Evolutionary conservation across 2,888 invertebrate species (phyloP).

Genomic region (Hydroisotoma schaefferi): DNA sequence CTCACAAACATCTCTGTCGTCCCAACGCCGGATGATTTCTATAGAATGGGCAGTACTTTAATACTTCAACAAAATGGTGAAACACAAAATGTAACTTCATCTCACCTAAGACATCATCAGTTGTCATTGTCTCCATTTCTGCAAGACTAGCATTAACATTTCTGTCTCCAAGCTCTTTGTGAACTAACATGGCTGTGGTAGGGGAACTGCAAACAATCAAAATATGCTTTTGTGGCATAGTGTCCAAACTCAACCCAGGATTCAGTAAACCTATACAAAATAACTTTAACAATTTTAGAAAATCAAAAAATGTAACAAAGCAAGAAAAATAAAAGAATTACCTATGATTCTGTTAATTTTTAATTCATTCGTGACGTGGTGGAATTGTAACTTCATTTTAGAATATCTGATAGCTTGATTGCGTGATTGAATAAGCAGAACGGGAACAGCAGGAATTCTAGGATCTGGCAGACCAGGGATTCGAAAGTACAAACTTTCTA

Average conservation of each 20-base stretch:
- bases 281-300: neutral
- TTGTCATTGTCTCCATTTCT: constrained; percentile 9
- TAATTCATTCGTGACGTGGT: constrained; percentile 9
- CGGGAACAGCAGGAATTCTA: constrained; percentile 5
- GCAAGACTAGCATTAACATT: neutral
- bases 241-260: neutral
- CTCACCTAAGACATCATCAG: neutral
- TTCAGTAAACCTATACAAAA: neutral
- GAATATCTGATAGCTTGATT: constrained; percentile 23
- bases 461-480: neutral
- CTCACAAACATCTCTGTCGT: neutral
- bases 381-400: constrained; percentile 10
- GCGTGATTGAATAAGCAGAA: constrained; percentile 16
- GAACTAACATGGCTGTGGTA: neutral
- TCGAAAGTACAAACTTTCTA: constrained; percentile 14
- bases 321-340: constrained; percentile 9
- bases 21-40: constrained; percentile 3
- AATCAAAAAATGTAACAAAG: neutral
- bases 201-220: constrained; percentile 14
- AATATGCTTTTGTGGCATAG: constrained; percentile 9
- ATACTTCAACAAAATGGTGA: neutral
- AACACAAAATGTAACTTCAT: neutral
- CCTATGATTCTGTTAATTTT: constrained; percentile 9
- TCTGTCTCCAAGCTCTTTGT: constrained; percentile 5
- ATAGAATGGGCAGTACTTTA: neutral